Evolutionary conservation across 2,113 vertebrate species (phyloP).

Genomic region (Oreochromis niloticus): DNA sequence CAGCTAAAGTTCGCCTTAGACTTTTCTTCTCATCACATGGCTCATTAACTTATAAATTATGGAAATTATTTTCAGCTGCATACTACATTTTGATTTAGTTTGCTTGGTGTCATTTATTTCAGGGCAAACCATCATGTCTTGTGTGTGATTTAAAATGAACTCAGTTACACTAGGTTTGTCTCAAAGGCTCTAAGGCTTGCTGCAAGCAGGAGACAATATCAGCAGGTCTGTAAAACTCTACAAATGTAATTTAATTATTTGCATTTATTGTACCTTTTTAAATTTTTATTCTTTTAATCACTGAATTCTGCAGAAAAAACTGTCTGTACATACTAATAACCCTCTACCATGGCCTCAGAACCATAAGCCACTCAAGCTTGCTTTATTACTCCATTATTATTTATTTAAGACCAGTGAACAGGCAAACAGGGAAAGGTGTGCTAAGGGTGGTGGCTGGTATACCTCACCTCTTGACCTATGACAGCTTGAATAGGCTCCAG

Average conservation of each 20-base stretch:
- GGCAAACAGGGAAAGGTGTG: not conserved
- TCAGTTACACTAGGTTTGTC: not conserved
- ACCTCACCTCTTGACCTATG: not conserved
- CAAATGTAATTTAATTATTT: not conserved
- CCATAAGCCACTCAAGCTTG: not conserved
- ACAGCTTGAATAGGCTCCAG: not conserved
- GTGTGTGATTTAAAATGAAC: not conserved
- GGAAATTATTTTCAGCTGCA: not conserved
- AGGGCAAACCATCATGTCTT: not conserved
- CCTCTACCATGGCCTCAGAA: not conserved
- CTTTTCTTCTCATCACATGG: slow-evolving; percentile 28
- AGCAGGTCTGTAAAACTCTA: not conserved
- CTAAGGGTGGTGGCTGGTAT: not conserved
- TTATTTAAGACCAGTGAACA: not conserved
- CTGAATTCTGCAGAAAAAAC: not conserved
- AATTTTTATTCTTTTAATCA: not conserved
- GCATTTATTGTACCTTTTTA: not conserved
- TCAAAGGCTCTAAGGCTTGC: not conserved
- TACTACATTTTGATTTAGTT: not conserved
- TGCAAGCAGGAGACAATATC: not conserved
- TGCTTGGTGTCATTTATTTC: not conserved
- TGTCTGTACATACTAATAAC: not conserved
- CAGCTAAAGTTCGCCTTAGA: not conserved
- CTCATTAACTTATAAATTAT: slow-evolving; percentile 21
- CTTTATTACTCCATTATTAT: not conserved